Evolutionary conservation across 2,113 vertebrate species (phyloP).

Genomic region (Heliornis fulica): DNA sequence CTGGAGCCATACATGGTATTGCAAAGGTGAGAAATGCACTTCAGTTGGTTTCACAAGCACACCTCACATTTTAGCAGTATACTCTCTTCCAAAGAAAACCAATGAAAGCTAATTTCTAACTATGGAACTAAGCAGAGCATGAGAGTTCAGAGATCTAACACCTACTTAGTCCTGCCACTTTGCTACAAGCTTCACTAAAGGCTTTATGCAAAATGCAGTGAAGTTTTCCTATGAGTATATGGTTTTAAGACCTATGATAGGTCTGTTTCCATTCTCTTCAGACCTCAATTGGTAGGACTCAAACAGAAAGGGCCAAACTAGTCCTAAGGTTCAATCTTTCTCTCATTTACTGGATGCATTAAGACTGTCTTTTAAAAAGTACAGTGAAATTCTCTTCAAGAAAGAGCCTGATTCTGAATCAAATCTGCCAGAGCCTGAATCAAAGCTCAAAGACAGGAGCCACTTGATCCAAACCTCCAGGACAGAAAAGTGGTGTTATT

Average conservation of each 20-base stretch:
- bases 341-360: neutral
- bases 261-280: neutral
- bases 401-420: no score
- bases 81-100: neutral
- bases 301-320: neutral
- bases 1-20: neutral
- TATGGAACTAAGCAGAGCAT: neutral
- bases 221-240: neutral
- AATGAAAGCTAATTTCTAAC: neutral
- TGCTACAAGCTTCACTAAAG: neutral
- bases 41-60: neutral
- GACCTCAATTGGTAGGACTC: neutral
- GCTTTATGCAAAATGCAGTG: neutral
- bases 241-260: neutral
- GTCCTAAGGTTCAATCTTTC: neutral
- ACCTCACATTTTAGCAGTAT: neutral
- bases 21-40: neutral
- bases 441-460: neutral
- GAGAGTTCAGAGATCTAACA: neutral
- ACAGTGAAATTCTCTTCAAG: neutral
- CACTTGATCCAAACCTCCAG: neutral
- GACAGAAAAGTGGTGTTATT: neutral
- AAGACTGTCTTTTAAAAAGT: neutral
- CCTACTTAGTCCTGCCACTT: neutral
- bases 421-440: neutral